Conservation (phyloP, 2,113 vertebrate genomes). For the Lontra canadensis region DNA sequence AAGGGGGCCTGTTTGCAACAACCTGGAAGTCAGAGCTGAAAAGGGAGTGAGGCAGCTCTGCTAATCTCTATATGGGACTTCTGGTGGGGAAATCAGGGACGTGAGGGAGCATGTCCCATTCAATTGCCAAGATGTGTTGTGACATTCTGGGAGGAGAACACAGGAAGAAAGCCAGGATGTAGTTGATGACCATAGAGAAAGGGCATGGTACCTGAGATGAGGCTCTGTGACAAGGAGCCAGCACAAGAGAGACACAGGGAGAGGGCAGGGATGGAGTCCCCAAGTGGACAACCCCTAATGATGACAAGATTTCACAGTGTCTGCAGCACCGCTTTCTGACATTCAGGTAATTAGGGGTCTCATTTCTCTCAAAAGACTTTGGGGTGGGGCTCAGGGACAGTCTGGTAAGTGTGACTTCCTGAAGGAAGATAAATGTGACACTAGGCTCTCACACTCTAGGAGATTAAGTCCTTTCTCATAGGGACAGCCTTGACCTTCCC, state of each 20-base stretch:
- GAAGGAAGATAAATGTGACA: not conserved
- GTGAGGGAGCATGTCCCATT: not conserved
- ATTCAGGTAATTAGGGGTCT: not conserved
- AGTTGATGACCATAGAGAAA: not conserved
- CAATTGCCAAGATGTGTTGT: rapidly evolving
- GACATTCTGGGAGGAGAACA: not conserved
- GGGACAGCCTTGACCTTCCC: not conserved
- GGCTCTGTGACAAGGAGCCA: not conserved
- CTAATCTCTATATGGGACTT: not conserved
- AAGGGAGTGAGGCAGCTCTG: not conserved
- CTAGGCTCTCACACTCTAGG: not conserved
- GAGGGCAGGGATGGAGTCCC: not conserved
- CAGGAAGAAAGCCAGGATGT: not conserved
- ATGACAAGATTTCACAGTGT: not conserved
- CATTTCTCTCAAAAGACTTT: not conserved
- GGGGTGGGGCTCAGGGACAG: not conserved
- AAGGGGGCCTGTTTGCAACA: not conserved
- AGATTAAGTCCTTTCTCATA: not conserved
- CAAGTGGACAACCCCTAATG: not conserved
- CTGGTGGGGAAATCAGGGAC: not conserved
- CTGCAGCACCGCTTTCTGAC: not conserved
- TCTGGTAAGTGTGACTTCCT: not conserved
- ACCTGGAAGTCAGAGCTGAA: not conserved
- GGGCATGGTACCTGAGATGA: not conserved
- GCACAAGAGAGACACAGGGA: not conserved